A percentile compares a stretch with the other conserved stretches of the same genome.
Conservation (phyloP, 2,113 vertebrate genomes). For the Phodopus roborovskii region DNA sequence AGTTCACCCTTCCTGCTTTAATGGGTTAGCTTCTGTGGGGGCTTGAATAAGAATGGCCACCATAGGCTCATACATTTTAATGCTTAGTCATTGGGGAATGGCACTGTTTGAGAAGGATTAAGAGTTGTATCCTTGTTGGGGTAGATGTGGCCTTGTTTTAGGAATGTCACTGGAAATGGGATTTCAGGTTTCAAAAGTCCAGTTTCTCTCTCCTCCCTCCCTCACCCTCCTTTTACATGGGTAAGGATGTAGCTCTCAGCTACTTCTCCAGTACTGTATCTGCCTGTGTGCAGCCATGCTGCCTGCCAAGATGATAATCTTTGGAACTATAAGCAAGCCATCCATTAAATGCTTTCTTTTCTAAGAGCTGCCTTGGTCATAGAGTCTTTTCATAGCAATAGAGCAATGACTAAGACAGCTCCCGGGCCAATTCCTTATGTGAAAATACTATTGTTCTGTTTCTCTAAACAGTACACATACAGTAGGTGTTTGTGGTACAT, state of each 20-base stretch:
- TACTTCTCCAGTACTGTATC: background rate
- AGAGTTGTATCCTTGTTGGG: background rate
- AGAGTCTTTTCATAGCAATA: background rate
- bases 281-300: background rate
- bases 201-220: background rate
- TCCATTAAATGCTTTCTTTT: background rate
- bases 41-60: background rate
- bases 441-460: background rate
- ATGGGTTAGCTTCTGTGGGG: background rate
- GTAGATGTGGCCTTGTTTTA: background rate
- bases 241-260: background rate
- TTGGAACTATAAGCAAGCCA: background rate
- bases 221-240: background rate
- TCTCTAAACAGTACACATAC: background rate
- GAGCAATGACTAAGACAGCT: background rate
- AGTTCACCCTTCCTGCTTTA: background rate
- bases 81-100: background rate
- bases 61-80: background rate
- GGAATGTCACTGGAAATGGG: background rate
- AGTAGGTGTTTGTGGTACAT: background rate
- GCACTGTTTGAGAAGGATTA: background rate
- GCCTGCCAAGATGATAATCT: no score
- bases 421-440: background rate
- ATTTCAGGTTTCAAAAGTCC: background rate
- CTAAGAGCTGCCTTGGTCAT: background rate